A percentile compares a stretch with the other conserved stretches of the same genome.
These are phyloP conservation scores for Siphlonurus alternatus DNA, from an alignment of 2,888 invertebrate genomes.

Conservation along the genomic window DNA sequence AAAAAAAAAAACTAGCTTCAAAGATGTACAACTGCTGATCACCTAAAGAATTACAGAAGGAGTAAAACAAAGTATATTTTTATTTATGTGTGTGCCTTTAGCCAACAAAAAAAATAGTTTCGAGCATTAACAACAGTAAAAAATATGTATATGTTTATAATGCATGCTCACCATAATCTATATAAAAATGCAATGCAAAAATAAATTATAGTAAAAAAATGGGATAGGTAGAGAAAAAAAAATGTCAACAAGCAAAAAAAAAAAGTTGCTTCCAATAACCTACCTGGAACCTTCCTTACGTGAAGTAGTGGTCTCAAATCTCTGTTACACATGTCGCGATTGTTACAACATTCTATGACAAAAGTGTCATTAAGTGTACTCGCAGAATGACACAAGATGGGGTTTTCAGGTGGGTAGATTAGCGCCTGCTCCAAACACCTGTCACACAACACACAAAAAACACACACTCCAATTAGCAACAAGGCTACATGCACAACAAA, in stretches of 20 bases:
- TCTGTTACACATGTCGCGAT: slow-evolving; percentile 55
- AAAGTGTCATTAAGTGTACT: slow-evolving; percentile 56
- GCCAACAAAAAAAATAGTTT: neutral
- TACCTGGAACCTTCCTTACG: slow-evolving; percentile 46
- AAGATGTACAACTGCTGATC: slow-evolving; percentile 6
- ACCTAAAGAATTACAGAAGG: slow-evolving; percentile 5
- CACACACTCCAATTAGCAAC: slow-evolving; percentile 12
- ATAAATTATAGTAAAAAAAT: neutral
- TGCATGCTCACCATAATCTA: neutral
- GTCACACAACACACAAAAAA: slow-evolving; percentile 19
- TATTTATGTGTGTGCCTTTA: neutral
- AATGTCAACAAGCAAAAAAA: slow-evolving; percentile 7
- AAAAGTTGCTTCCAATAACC: slow-evolving; percentile 8
- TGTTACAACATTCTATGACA: slow-evolving; percentile 67
- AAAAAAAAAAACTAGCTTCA: neutral
- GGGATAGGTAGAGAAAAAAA: neutral
- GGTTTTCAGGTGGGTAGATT: slow-evolving; percentile 61
- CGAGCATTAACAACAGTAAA: too few species aligned
- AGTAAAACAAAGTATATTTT: neutral
- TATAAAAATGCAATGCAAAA: neutral
- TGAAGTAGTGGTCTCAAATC: slow-evolving; percentile 49
- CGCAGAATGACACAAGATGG: slow-evolving; percentile 64
- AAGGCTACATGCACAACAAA: slow-evolving; percentile 11
- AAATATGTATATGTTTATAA: neutral
- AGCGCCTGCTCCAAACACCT: slow-evolving; percentile 62